Conservation (phyloP, 37 sponge, comb jelly and placozoan genomes). For the Spongilla lacustris region DNA sequence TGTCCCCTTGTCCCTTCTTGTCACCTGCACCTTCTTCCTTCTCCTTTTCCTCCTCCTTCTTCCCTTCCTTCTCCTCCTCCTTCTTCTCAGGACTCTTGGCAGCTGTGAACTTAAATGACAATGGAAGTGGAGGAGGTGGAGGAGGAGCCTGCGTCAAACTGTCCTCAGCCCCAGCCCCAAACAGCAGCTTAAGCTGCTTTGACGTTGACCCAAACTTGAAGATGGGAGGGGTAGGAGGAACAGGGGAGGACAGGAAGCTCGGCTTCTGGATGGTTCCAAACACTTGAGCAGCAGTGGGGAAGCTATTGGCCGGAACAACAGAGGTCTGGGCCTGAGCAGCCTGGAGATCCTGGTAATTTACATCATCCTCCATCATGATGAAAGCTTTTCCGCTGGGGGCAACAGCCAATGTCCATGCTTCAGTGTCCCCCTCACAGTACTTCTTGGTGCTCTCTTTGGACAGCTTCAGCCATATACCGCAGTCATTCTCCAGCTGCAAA, state of each 20-base stretch:
- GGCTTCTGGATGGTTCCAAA: conserved; percentile 68
- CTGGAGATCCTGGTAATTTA: conserved; percentile 38
- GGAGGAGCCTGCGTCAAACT: not conserved
- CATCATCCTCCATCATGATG: conserved; percentile 62
- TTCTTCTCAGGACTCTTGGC: not conserved
- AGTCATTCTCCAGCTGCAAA: conserved; percentile 79
- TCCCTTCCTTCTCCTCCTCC: no score
- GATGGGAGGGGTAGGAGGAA: conserved; percentile 4
- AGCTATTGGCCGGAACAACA: not conserved
- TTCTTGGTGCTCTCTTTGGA: conserved; percentile 50
- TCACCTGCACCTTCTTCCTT: conserved; percentile 12
- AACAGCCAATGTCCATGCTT: conserved; percentile 86
- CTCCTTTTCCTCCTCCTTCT: no score
- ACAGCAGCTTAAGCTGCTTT: conserved; percentile 15
- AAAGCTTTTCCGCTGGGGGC: conserved; percentile 69
- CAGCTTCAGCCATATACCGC: conserved; percentile 91
- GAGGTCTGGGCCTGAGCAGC: conserved; percentile 8
- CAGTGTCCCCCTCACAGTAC: conserved; percentile 67
- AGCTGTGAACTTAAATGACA: conserved; percentile 33
- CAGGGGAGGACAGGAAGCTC: conserved; percentile 24
- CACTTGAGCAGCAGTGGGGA: conserved; percentile 73
- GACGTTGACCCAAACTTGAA: conserved; percentile 35
- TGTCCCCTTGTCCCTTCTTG: conserved; percentile 1
- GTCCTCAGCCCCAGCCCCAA: conserved; percentile 32
- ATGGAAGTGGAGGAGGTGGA: not conserved